Base-by-base conservation (phyloP, 2,797 vertebrate species). In the Rhadinocentrus ornatus region DNA sequence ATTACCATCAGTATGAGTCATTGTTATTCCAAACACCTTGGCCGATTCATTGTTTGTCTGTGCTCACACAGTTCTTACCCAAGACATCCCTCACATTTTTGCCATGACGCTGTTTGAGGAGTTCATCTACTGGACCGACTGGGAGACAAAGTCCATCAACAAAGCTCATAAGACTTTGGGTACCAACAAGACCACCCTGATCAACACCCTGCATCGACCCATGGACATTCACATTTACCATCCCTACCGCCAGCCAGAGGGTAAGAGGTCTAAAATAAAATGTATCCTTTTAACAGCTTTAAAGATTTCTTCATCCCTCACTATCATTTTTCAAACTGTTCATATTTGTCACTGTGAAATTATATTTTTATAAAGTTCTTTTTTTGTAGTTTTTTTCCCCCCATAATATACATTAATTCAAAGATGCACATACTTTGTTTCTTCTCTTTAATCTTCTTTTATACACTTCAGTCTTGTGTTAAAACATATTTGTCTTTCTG, bases 101-200 rank as follows among this genome's bases (percentile, higher is more conserved):
- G 98, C 98, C 0, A 96, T 99, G 95, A 98, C 98, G 3, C 93
- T 99, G 86, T 99, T 99, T 48, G 98, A 99, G 90, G 98, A 99
- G 84, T 97, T 95, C 62, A 97, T 99, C 76, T 99, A 99, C 94
- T 99, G 98, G 98, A 99, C 98, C 0, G 98, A 99, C 92, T 99
- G 98, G 98, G 98, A 99, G 92, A 99, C 98, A 39, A 99, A 99
- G 82, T 99, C 98, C 75, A 99, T 99, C 88, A 99, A 97, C 93
- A 88, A 97, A 72, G 96, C 96, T 26, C 98, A 99, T 86, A 95
- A 95, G 80, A 90, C 86, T 46, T 95, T 95, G 0, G 98, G 98
- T 2, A 92, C 93, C 89, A 97, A 99, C 91, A 99, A 99, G 80
- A 95, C 93, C 0, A 90, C 96, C 74, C 90, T 99, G 77, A 99